A percentile compares a stretch with the other conserved stretches of the same genome.
Evolutionary conservation across 2,797 vertebrate genomes (phyloP).

Genomic region (Gadopsis bispinosus): DNA sequence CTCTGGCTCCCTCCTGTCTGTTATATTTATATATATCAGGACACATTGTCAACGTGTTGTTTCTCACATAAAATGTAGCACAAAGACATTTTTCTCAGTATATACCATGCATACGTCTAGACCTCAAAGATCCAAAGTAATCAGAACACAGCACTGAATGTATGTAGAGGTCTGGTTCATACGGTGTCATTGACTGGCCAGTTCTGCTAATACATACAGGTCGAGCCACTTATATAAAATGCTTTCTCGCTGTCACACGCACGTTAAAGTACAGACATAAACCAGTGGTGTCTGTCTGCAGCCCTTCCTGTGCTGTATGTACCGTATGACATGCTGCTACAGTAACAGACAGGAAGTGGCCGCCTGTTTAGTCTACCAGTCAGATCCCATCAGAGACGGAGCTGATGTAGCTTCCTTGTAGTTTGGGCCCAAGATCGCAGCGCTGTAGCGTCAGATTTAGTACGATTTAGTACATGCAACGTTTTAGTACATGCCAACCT

Average conservation of each 20-base stretch:
- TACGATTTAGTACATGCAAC: too few relatives aligned
- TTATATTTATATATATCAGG: too few relatives aligned
- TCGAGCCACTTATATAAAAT: background rate
- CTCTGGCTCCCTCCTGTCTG: background rate
- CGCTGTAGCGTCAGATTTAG: background rate
- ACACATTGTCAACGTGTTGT: too few relatives aligned
- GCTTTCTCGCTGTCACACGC: background rate
- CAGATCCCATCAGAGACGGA: constrained; percentile 44
- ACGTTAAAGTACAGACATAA: background rate
- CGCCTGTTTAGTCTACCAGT: constrained; percentile 50
- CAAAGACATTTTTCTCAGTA: background rate
- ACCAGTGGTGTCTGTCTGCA: background rate
- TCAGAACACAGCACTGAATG: too few relatives aligned
- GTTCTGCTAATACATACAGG: background rate
- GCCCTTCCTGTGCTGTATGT: background rate
- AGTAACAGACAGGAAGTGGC: constrained; percentile 47
- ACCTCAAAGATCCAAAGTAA: background rate
- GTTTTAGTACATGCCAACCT: background rate
- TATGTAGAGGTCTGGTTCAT: too few relatives aligned
- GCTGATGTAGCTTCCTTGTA: constrained; percentile 37
- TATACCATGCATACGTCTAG: background rate
- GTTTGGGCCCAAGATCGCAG: constrained; percentile 8
- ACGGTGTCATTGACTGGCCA: background rate
- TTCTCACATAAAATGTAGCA: background rate
- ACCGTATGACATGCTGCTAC: constrained; percentile 26